A percentile compares a stretch with the other conserved stretches of the same genome.
Conservation (phyloP, 2,113 vertebrate species). For the Triplophysa siluroides region DNA sequence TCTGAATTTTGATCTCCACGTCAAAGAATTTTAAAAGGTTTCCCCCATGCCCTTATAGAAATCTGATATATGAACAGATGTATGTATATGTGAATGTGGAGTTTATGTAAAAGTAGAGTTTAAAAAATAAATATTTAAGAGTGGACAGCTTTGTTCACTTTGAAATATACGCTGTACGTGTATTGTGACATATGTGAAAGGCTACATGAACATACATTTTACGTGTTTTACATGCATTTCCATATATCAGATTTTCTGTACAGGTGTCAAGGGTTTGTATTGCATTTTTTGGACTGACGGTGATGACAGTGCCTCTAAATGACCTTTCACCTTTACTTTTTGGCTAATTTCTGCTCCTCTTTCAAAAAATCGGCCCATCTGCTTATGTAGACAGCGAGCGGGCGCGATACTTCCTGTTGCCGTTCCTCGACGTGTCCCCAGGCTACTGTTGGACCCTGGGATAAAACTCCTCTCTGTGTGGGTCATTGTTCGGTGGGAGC, state of each 20-base stretch:
- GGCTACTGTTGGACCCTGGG: constrained; percentile 66
- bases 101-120: too few species aligned
- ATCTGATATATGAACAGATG: too few species aligned
- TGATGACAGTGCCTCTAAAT: constrained; percentile 66
- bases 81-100: too few species aligned
- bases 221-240: background rate
- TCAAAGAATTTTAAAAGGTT: background rate
- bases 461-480: constrained; percentile 51
- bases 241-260: constrained; percentile 4
- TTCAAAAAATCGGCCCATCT: constrained; percentile 64
- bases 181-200: too few species aligned
- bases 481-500: constrained; percentile 75
- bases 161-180: too few species aligned
- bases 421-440: constrained; percentile 63
- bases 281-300: constrained; percentile 42
- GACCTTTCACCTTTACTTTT: constrained; percentile 60
- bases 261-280: background rate
- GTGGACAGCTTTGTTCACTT: too few species aligned
- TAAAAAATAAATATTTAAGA: too few species aligned
- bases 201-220: too few species aligned
- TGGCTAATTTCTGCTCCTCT: constrained; percentile 52
- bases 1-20: background rate
- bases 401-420: constrained; percentile 48
- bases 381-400: constrained; percentile 58
- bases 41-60: too few species aligned